Conservation (phyloP, 2,113 vertebrate genomes). For the Vidua chalybeata region DNA sequence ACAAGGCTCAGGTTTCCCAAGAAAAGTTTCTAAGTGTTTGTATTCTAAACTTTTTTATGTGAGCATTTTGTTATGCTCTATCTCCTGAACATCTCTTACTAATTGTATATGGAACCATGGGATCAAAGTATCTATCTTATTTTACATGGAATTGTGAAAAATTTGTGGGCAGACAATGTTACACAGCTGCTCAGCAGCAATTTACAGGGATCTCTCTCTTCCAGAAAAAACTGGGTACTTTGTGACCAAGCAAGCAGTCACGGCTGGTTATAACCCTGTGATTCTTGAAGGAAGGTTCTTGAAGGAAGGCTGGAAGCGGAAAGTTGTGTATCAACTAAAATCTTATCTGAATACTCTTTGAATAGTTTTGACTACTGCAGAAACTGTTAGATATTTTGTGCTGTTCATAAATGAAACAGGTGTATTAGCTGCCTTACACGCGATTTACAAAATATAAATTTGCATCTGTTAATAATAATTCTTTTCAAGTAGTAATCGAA, state of each 20-base stretch:
- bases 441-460: not conserved
- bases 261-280: not conserved
- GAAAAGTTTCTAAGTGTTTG: not conserved
- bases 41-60: not conserved
- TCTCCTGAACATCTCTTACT: not conserved
- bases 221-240: not conserved
- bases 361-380: not conserved
- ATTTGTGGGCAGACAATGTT: not conserved
- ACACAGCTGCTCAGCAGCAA: not conserved
- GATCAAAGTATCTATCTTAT: not conserved
- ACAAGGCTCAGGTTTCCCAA: not conserved
- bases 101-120: rapidly evolving
- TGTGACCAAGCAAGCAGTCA: not conserved
- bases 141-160: not conserved
- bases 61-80: rapidly evolving
- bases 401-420: not conserved
- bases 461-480: not conserved
- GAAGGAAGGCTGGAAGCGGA: not conserved
- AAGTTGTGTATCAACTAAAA: not conserved
- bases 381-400: not conserved
- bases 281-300: not conserved
- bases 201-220: not conserved
- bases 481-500: not conserved
- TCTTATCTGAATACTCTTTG: not conserved
- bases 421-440: not conserved